These are phyloP conservation scores for Ips nitidus DNA, from an alignment of 1,140 invertebrate genomes.

Conservation along the genomic window DNA sequence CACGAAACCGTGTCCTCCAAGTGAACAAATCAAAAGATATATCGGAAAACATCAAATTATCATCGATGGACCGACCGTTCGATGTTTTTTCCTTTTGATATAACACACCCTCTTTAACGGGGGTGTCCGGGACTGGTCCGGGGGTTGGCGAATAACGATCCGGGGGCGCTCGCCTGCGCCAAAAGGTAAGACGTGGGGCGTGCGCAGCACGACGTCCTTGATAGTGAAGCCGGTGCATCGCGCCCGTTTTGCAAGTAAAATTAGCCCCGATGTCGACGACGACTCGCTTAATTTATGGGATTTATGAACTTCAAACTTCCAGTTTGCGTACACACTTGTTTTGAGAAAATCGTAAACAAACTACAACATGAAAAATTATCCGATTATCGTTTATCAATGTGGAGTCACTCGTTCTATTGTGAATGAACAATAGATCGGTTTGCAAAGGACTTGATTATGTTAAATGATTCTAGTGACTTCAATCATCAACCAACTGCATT, in stretches of 20 bases:
- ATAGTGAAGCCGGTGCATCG: constrained; percentile 44
- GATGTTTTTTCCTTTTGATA: constrained; percentile 27
- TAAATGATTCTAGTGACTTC: no score
- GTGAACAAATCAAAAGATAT: constrained; percentile 4
- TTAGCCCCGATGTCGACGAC: constrained; percentile 40
- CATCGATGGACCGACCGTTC: constrained; percentile 19
- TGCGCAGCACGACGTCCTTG: constrained; percentile 41
- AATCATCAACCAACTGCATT: no score
- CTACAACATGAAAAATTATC: not conserved
- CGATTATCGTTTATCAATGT: no score
- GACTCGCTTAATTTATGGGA: constrained; percentile 50
- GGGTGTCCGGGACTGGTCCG: constrained; percentile 38
- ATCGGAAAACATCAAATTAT: not conserved
- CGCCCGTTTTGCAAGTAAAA: constrained; percentile 52
- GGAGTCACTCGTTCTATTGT: no score
- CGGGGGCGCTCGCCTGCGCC: constrained; percentile 36
- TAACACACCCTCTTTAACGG: constrained; percentile 36
- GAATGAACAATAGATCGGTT: no score
- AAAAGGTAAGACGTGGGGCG: constrained; percentile 32
- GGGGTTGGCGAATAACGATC: constrained; percentile 51
- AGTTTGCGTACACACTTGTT: constrained; percentile 32
- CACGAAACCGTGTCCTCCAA: constrained; percentile 1
- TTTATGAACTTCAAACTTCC: constrained; percentile 51
- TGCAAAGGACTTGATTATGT: no score
- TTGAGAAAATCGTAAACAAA: constrained; percentile 1